Evolutionary conservation across 2,888 invertebrate genomes (phyloP).

Genomic region (Pammene aurita): DNA sequence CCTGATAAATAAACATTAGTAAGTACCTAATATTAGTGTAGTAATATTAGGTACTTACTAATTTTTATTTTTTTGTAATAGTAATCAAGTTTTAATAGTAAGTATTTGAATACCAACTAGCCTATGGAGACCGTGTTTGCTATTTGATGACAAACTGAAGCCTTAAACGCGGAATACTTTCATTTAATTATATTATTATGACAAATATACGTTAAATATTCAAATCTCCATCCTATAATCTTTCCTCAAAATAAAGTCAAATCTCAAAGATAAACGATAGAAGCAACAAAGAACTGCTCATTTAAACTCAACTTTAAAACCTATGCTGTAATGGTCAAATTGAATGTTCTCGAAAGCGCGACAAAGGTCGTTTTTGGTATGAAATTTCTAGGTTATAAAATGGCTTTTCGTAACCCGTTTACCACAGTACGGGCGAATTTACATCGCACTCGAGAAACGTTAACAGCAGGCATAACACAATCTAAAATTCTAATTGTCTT

Average conservation of each 20-base stretch:
- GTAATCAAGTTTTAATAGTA: no score
- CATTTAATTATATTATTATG: conserved; percentile 6
- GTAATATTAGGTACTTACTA: no score
- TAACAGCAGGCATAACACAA: conserved; percentile 26
- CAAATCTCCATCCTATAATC: conserved; percentile 13
- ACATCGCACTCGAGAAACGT: conserved; percentile 36
- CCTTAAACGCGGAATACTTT: neutral
- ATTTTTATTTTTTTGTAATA: no score
- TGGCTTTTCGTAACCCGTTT: conserved; percentile 38
- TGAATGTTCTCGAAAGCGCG: neutral
- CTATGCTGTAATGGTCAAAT: neutral
- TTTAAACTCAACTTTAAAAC: neutral
- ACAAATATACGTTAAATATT: conserved; percentile 20
- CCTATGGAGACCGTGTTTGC: neutral
- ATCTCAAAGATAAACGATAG: neutral
- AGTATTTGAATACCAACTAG: no score
- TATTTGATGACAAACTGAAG: neutral
- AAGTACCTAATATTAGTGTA: no score
- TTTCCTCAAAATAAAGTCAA: neutral
- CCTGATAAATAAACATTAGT: no score
- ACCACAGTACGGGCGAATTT: conserved; percentile 36
- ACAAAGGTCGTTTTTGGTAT: conserved; percentile 5
- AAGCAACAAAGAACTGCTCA: neutral
- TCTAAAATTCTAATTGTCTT: conserved; percentile 43
- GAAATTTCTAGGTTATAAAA: conserved; percentile 21